Evolutionary conservation across 2,888 invertebrate genomes (phyloP).

Genomic region (Epicampocera succincta): DNA sequence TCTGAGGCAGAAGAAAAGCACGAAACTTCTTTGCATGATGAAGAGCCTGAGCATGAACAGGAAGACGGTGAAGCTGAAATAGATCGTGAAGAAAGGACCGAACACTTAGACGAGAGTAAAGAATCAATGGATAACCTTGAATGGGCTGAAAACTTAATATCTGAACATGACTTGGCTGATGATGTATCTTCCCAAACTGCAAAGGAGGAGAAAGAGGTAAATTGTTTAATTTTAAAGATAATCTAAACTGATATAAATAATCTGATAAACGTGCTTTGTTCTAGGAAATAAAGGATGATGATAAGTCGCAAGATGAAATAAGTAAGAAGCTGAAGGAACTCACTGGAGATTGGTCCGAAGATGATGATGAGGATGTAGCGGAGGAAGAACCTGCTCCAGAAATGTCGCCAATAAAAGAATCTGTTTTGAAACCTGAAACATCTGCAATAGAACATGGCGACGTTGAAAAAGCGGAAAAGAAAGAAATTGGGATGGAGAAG

Average conservation of each 20-base stretch:
- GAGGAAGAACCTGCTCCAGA: slow-evolving; percentile 60
- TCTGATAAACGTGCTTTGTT: slow-evolving; percentile 34
- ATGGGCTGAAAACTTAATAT: slow-evolving; percentile 80
- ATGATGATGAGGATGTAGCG: slow-evolving; percentile 76
- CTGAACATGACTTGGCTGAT: slow-evolving; percentile 77
- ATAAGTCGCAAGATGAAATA: slow-evolving; percentile 75
- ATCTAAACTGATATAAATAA: not conserved
- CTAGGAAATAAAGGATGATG: slow-evolving; percentile 60
- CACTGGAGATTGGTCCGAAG: slow-evolving; percentile 81
- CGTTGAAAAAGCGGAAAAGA: slow-evolving; percentile 11
- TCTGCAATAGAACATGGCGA: not conserved
- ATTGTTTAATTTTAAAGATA: not conserved
- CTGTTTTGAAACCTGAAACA: slow-evolving; percentile 7
- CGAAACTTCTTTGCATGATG: slow-evolving; percentile 16
- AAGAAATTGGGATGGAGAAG: slow-evolving; percentile 63
- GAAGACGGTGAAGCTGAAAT: slow-evolving; percentile 23
- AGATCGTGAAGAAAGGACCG: slow-evolving; percentile 17
- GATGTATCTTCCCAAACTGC: slow-evolving; percentile 53
- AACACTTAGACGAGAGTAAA: slow-evolving; percentile 75
- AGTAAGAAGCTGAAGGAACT: slow-evolving; percentile 79
- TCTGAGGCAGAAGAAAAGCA: slow-evolving; percentile 46
- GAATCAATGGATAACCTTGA: slow-evolving; percentile 79
- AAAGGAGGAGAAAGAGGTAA: slow-evolving; percentile 49
- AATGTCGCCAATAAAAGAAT: slow-evolving; percentile 26
- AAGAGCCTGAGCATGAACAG: slow-evolving; percentile 49